Conservation (phyloP, 2,797 vertebrate genomes). For the Lutjanus argentimaculatus region DNA sequence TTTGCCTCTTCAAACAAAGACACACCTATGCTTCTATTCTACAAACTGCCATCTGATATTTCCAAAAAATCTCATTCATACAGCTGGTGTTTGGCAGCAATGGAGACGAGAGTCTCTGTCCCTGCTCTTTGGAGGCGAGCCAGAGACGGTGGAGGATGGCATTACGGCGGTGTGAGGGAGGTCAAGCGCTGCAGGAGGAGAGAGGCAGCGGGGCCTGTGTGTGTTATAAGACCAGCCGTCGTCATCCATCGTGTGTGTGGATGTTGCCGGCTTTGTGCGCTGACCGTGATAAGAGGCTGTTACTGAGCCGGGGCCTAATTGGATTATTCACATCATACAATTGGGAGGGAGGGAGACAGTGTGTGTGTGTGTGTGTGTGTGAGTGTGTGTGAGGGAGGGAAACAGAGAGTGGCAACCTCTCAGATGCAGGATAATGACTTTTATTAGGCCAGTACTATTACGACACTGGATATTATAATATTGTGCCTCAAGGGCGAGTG, state of each 20-base stretch:
- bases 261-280: constrained; percentile 78
- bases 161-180: constrained; percentile 60
- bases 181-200: constrained; percentile 69
- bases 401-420: constrained; percentile 56
- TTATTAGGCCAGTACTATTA: constrained; percentile 74
- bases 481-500: constrained; percentile 61
- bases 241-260: constrained; percentile 72
- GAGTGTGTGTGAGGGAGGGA: constrained; percentile 5
- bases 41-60: constrained; percentile 31
- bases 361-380: constrained; percentile 11
- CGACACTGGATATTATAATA: constrained; percentile 65
- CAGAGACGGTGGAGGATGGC: constrained; percentile 52
- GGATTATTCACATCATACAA: constrained; percentile 85
- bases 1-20: constrained; percentile 12
- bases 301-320: constrained; percentile 81
- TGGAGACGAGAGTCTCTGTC: constrained; percentile 28
- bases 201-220: constrained; percentile 40
- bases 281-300: constrained; percentile 83
- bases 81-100: constrained; percentile 14
- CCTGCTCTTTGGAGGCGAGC: constrained; percentile 55
- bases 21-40: constrained; percentile 17
- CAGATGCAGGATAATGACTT: constrained; percentile 74
- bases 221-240: constrained; percentile 68
- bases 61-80: constrained; percentile 32
- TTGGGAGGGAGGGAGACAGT: constrained; percentile 51